These are phyloP conservation scores for Echinops telfairi DNA, from an alignment of 2,113 vertebrate species.

Conservation along the genomic window DNA sequence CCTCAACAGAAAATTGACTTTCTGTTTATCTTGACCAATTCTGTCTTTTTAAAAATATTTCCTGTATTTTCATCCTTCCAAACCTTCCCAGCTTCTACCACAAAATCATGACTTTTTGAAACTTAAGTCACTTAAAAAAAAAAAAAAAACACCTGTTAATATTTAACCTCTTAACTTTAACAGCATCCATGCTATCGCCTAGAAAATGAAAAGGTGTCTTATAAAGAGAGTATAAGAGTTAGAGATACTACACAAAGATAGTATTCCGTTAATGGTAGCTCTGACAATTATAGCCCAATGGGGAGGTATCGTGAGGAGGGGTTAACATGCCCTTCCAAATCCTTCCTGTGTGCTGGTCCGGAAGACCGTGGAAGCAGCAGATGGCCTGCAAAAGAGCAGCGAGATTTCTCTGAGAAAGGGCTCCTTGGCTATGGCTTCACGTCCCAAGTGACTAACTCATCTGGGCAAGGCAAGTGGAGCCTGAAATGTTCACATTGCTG, in stretches of 20 bases:
- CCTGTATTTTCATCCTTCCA: background rate
- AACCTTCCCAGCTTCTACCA: background rate
- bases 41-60: background rate
- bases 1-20: background rate
- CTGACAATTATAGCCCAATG: background rate
- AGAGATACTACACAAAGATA: background rate
- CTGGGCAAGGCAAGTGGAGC: slow-evolving; percentile 71
- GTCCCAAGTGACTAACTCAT: slow-evolving; percentile 27
- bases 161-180: background rate
- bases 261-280: background rate
- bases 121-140: background rate
- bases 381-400: background rate
- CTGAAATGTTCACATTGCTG: slow-evolving; percentile 73
- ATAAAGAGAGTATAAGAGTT: background rate
- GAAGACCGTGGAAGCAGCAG: background rate
- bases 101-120: background rate
- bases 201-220: background rate
- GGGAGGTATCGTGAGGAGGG: background rate
- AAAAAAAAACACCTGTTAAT: background rate
- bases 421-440: slow-evolving; percentile 11
- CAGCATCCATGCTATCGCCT: background rate
- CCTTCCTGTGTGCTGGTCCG: background rate
- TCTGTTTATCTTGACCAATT: background rate
- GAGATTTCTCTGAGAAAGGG: slow-evolving; percentile 34
- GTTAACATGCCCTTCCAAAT: background rate